Percentiles rank a stretch among this genome's conserved stretches.
phyloP scores from a whole-genome alignment of 2,797 vertebrate species.

The Gymnopithys bicolor region DNA sequence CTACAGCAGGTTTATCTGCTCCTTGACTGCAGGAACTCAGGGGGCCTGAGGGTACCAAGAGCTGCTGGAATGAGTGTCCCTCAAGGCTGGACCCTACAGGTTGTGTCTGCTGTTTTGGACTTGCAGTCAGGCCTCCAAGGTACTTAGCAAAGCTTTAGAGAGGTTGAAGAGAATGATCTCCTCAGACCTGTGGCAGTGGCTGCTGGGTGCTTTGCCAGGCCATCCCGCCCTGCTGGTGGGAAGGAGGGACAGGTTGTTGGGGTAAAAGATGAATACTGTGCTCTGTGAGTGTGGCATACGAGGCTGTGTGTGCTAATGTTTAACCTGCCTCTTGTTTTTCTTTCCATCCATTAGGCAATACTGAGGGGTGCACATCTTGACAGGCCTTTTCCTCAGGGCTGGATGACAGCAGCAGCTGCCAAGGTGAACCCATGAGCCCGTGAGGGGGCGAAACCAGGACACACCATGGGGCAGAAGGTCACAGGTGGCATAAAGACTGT shows the following conservation, averaged over 20 bases:
- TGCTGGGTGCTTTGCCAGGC: not conserved
- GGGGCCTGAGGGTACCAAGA: not conserved
- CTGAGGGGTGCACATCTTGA: conserved; percentile 21
- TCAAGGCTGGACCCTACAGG: not conserved
- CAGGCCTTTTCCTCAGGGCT: conserved; percentile 7
- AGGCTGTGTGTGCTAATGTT: not conserved
- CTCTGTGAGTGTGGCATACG: not conserved
- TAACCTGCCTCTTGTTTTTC: conserved; percentile 17
- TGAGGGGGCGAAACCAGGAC: conserved; percentile 46
- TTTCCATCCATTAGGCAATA: conserved; percentile 73
- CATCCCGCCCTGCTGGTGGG: not conserved
- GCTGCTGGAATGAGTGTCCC: not conserved
- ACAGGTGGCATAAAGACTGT: conserved; percentile 98
- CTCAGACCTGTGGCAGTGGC: not conserved
- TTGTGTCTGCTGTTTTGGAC: not conserved
- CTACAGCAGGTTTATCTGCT: not conserved
- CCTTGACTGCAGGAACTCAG: not conserved
- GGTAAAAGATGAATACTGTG: not conserved
- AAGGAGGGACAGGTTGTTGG: not conserved
- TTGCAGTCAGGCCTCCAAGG: not conserved
- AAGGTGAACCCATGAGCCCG: conserved; percentile 58
- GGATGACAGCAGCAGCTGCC: conserved; percentile 56
- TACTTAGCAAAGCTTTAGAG: not conserved
- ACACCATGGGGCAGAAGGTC: conserved; percentile 96
- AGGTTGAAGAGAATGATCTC: not conserved